These are phyloP conservation scores for Poicephalus gulielmi DNA, from an alignment of 2,113 vertebrate genomes.

Conservation along the genomic window DNA sequence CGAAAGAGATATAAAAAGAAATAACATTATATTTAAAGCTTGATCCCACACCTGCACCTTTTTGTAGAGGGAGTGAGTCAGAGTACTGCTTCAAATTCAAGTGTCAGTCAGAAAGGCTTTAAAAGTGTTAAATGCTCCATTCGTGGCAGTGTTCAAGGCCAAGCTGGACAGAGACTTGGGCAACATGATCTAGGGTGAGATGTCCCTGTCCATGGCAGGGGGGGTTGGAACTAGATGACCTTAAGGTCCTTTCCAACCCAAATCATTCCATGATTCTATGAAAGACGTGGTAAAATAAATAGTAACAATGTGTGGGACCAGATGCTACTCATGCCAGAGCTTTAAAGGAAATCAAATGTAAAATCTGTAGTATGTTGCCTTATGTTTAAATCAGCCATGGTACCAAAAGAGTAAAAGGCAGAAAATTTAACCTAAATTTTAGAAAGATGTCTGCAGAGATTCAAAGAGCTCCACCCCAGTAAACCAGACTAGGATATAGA, in stretches of 20 bases:
- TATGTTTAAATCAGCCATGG: not conserved
- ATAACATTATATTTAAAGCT: not conserved
- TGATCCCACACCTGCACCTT: slow-evolving; percentile 32
- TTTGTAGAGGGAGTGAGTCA: slow-evolving; percentile 25
- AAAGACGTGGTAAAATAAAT: slow-evolving; percentile 56
- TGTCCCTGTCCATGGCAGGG: not conserved
- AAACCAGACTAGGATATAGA: not conserved
- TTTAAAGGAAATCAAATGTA: not conserved
- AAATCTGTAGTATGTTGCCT: not conserved
- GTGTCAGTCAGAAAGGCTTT: slow-evolving; percentile 24
- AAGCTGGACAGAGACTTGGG: not conserved
- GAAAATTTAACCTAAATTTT: not conserved
- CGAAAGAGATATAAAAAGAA: slow-evolving; percentile 51
- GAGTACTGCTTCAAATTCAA: slow-evolving; percentile 38
- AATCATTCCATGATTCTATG: not conserved
- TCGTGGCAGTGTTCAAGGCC: not conserved
- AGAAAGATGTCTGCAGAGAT: not conserved
- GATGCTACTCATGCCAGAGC: slow-evolving; percentile 20
- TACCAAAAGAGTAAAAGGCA: not conserved
- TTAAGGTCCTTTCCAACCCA: not conserved
- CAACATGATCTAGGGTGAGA: not conserved
- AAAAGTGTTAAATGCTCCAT: not conserved
- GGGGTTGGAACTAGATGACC: not conserved
- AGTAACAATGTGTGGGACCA: slow-evolving; percentile 39
- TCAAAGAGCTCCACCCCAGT: not conserved